Percentiles rank a stretch among this genome's conserved stretches.
phyloP scores from a whole-genome alignment of 2,113 vertebrate genomes.

The Oreochromis niloticus region DNA sequence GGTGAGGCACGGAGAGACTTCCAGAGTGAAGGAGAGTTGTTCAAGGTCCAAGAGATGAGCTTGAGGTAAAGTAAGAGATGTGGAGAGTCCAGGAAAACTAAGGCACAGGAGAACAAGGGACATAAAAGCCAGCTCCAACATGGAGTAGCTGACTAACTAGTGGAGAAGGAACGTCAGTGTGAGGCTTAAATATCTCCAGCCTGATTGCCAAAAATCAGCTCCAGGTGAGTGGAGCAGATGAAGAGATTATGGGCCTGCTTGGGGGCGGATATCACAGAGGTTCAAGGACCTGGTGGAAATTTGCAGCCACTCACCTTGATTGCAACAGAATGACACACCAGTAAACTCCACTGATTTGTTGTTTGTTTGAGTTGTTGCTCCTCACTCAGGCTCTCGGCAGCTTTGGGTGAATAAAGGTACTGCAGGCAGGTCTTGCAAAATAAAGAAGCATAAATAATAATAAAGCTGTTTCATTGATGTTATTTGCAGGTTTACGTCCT shows the following conservation, averaged over 20 bases:
- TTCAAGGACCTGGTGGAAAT: background rate
- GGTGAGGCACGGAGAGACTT: too few species aligned
- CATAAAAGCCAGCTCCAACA: rapidly evolving
- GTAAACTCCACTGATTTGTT: background rate
- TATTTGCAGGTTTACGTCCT: background rate
- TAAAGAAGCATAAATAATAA: too few species aligned
- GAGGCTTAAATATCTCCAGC: background rate
- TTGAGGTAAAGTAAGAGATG: too few species aligned
- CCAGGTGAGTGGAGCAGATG: rapidly evolving
- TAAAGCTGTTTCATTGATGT: rapidly evolving
- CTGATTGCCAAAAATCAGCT: background rate
- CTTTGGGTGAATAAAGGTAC: rapidly evolving
- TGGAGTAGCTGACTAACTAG: background rate
- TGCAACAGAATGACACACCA: background rate
- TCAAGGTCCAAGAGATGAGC: background rate
- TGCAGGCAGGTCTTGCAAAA: background rate
- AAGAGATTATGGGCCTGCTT: rapidly evolving
- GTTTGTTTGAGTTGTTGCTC: background rate
- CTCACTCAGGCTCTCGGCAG: background rate
- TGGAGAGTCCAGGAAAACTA: background rate
- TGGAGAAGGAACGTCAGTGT: rapidly evolving
- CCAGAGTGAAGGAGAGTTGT: too few species aligned
- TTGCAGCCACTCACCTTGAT: background rate
- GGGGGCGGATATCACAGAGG: rapidly evolving
- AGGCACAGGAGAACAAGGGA: rapidly evolving